A percentile compares a stretch with the other conserved stretches of the same genome.
Conservation (phyloP, 1,140 invertebrate genomes). For the Trissolcus basalis region DNA sequence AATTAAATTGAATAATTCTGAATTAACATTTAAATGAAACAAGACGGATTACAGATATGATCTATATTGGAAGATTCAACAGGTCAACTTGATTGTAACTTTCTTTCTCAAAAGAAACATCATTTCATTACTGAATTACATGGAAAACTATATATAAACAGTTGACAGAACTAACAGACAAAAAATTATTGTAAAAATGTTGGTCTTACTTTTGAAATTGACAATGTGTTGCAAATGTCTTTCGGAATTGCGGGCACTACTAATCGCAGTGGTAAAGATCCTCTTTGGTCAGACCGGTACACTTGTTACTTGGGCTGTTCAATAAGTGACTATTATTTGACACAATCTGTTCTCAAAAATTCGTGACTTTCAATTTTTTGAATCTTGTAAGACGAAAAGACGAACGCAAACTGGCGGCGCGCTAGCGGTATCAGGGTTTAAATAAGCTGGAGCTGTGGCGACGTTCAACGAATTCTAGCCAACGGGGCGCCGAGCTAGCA, state of each 20-base stretch:
- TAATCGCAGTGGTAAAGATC: constrained; percentile 32
- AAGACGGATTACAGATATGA: no score
- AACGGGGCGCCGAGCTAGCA: constrained; percentile 39
- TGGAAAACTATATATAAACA: no score
- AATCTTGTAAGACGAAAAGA: constrained; percentile 44
- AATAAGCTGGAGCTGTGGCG: constrained; percentile 46
- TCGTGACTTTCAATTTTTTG: constrained; percentile 14
- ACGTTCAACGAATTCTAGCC: constrained; percentile 30
- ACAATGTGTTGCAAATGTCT: neutral
- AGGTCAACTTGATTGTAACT: no score
- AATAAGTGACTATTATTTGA: neutral
- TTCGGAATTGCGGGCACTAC: constrained; percentile 1
- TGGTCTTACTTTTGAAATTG: constrained; percentile 14
- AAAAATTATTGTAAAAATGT: no score
- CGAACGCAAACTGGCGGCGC: constrained; percentile 49
- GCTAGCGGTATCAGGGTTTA: constrained; percentile 46
- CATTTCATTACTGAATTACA: no score
- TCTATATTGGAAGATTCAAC: no score
- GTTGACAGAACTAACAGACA: no score
- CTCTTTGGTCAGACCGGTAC: constrained; percentile 33
- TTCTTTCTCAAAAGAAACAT: no score
- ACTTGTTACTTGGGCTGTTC: neutral
- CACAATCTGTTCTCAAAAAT: neutral
- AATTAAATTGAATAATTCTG: no score
- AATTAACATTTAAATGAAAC: no score